Evolutionary conservation across 2,113 vertebrate species (phyloP).

Genomic region (Hipposideros armiger): DNA sequence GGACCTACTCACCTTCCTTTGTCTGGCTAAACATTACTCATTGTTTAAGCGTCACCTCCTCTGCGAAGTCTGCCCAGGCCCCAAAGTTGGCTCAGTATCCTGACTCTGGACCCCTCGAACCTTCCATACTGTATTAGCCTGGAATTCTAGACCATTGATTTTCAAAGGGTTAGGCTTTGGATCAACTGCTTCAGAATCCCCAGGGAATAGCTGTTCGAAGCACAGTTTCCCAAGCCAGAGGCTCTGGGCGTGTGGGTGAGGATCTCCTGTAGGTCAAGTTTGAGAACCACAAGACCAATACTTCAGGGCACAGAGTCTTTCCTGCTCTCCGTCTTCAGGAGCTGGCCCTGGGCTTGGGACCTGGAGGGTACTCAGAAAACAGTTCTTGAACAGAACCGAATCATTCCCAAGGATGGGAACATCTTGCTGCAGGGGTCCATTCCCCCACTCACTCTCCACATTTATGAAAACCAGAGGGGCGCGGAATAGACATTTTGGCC

Average conservation of each 20-base stretch:
- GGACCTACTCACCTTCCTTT: neutral
- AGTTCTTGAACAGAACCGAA: neutral
- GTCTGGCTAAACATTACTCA: neutral
- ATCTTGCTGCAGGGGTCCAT: neutral
- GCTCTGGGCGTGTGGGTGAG: neutral
- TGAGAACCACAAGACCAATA: neutral
- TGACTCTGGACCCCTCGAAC: neutral
- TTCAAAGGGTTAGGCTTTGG: neutral
- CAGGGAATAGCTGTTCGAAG: neutral
- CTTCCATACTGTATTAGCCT: neutral
- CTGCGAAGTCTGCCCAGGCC: neutral
- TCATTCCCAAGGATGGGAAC: neutral
- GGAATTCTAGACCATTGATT: neutral
- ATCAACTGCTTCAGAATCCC: neutral
- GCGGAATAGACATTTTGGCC: neutral
- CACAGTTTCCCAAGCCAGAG: neutral
- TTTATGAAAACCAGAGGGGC: neutral
- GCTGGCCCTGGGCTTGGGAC: neutral
- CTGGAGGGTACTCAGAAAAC: neutral
- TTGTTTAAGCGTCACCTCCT: neutral
- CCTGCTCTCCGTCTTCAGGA: neutral
- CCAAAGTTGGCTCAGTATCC: neutral
- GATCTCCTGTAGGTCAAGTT: neutral
- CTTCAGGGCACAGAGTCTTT: neutral
- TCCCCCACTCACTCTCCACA: accelerated